A percentile compares a stretch with the other conserved stretches of the same genome.
Conservation (phyloP, 1,140 invertebrate species). For the Holotrichia oblita region DNA sequence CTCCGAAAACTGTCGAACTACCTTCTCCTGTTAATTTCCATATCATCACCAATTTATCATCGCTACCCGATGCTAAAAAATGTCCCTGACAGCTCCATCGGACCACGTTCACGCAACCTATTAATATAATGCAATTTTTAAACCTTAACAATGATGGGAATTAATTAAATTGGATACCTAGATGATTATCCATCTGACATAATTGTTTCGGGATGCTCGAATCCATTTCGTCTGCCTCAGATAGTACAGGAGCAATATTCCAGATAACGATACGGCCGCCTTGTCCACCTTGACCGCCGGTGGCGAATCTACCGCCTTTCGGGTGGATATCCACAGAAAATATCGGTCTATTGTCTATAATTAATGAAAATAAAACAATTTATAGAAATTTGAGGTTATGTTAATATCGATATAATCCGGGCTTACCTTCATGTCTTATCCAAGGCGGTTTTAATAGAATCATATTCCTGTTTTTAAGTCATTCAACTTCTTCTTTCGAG, state of each 20-base stretch:
- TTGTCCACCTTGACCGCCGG: conserved; percentile 92
- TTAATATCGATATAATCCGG: conserved; percentile 44
- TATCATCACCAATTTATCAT: conserved; percentile 97
- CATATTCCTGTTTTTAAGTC: conserved; percentile 70
- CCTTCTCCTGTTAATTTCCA: conserved; percentile 80
- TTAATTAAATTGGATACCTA: conserved; percentile 81
- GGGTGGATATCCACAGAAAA: conserved; percentile 98
- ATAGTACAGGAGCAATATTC: conserved; percentile 90
- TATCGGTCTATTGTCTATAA: conserved; percentile 84
- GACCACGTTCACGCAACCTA: conserved; percentile 97
- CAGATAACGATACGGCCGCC: conserved; percentile 92
- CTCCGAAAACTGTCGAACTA: conserved; percentile 67
- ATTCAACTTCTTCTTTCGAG: too few relatives aligned
- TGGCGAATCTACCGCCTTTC: conserved; percentile 90
- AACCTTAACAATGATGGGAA: too few relatives aligned
- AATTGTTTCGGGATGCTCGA: conserved; percentile 89
- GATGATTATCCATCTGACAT: conserved; percentile 89
- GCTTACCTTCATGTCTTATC: conserved; percentile 90
- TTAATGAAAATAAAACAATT: conserved; percentile 41
- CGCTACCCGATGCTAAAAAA: conserved; percentile 91
- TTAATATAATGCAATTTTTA: too few relatives aligned
- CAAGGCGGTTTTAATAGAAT: conserved; percentile 90
- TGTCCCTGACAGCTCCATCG: conserved; percentile 92
- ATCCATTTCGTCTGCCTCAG: conserved; percentile 78
- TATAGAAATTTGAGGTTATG: conserved; percentile 34